Evolutionary conservation across 2,113 vertebrate genomes (phyloP).

Genomic region (Podocnemis expansa): DNA sequence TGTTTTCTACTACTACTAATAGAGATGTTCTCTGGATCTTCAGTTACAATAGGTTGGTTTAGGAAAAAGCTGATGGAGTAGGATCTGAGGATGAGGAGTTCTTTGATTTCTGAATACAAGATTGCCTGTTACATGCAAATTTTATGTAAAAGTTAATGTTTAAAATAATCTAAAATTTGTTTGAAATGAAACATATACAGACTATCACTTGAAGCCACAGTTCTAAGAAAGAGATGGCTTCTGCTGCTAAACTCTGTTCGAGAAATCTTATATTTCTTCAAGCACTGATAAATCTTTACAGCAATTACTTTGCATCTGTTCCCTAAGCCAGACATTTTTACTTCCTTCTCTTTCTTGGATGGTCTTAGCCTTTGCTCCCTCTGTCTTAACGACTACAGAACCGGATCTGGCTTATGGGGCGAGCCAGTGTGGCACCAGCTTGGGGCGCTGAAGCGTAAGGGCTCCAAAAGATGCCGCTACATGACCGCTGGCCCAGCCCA

Average conservation of each 20-base stretch:
- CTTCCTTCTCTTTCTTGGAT: not conserved
- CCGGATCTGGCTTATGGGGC: too few relatives aligned
- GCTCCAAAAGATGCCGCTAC: too few relatives aligned
- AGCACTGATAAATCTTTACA: not conserved
- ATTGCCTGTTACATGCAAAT: not conserved
- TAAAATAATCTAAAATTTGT: not conserved
- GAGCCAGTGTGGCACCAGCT: too few relatives aligned
- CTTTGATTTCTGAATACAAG: not conserved
- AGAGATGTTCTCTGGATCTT: not conserved
- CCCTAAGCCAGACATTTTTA: not conserved
- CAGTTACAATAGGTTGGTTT: not conserved
- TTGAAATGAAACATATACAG: not conserved
- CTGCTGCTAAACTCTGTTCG: not conserved
- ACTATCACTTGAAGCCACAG: not conserved
- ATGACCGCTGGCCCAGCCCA: too few relatives aligned
- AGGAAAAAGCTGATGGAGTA: not conserved
- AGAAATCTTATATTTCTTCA: not conserved
- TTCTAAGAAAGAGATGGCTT: not conserved
- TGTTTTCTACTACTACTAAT: not conserved
- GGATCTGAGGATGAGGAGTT: not conserved
- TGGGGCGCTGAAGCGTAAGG: too few relatives aligned
- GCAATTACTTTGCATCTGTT: not conserved
- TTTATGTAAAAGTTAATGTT: not conserved
- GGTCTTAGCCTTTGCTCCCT: not conserved
- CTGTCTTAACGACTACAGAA: too few relatives aligned